Base-by-base conservation (phyloP, 1,140 invertebrate genomes). In the Bombus superbus region DNA sequence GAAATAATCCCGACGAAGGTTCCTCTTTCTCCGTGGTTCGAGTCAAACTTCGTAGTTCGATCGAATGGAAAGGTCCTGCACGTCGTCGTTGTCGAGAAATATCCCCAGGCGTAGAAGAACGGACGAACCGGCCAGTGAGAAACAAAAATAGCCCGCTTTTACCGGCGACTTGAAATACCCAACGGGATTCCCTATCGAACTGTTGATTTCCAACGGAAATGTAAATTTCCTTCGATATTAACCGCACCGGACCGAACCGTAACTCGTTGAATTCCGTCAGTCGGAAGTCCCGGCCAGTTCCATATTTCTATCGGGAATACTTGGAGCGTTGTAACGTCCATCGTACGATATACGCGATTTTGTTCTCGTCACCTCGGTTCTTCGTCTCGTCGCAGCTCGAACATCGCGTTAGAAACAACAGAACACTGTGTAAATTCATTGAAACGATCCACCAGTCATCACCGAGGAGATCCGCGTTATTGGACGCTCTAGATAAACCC, bases 341-440 rank as follows among this genome's bases (percentile, higher is more conserved):
- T 28, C 75, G 72, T 80, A 38, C 87, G 44, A 88, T 88, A 88
- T 79, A 38, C 53, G 44, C 81, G 71, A 71, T 66, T 77, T 53
- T 38, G 59, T 74, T 76, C 22, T 40, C 73, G 86, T 73, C 44
- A 57, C 59, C 73, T 8, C n/a, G 5, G 8, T 8, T 18, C 66
- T 80, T 53, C 10, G 9, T 40, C 28, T 87, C 80, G 62, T 87
- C 86, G 53, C 11, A 59, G 57, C 28, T 75, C 38, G 62, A 32
- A 32, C 59, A 53, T 66, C 38, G 25, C 28, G 68, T 35, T 53
- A 47, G 86, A 81, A 84, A 89, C 88, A 89, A 89, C 85, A 74
- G 77, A 40, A 64, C 64, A 62, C 71, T 76, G 88, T 87, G 88
- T 85, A 90, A 89, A 90, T 89, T 71, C 78, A 64, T 25, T 62